Evolutionary conservation across 2,797 vertebrate genomes (phyloP), one percentile per base, ranked within the genome.

Genomic region (Loriculus beryllinus): DNA sequence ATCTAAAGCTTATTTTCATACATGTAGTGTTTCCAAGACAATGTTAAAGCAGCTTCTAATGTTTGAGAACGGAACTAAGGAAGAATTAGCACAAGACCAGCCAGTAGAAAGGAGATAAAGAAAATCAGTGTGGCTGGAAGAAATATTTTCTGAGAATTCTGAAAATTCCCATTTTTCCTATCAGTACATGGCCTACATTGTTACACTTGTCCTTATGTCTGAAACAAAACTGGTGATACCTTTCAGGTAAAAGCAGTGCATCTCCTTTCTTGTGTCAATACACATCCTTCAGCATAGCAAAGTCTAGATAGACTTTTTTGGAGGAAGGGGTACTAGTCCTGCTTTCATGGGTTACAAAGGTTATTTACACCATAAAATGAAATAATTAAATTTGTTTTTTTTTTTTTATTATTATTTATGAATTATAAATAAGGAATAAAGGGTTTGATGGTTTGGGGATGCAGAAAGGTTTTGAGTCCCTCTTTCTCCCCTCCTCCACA

Each of bases 391-490:
- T 49, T 43, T 4, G 22, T 18, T 15, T 7, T 10, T 43, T 67
- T 64, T n/a, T 18, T 0, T 18, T 0, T 15, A 64, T 63, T 31
- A 52, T 42, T 11, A 56, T 14, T 71, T 52, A 9, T 35, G 76
- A 40, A 29, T 65, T 49, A 42, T 69, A 76, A 93, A 95, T 85
- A 39, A 72, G 77, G 42, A 92, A 47, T 91, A 93, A 82, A 77
- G 11, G 4, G 8, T 43, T 92, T 86, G 52, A 52, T 62, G 33
- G 19, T 82, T 90, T 95, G 48, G 52, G 60, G 81, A 62, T 92
- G 29, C 17, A 80, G 76, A 83, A 76, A 17, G 3, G 0, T 26
- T 77, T 49, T 0, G 4, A 42, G 10, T 35, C 57, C 9, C 40
- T 64, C 22, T 65, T 57, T 31, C 23, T 62, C 23, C 43, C 52